These are phyloP conservation scores for Danio albolineatus DNA, from an alignment of 2,797 vertebrate genomes.

Conservation along the genomic window DNA sequence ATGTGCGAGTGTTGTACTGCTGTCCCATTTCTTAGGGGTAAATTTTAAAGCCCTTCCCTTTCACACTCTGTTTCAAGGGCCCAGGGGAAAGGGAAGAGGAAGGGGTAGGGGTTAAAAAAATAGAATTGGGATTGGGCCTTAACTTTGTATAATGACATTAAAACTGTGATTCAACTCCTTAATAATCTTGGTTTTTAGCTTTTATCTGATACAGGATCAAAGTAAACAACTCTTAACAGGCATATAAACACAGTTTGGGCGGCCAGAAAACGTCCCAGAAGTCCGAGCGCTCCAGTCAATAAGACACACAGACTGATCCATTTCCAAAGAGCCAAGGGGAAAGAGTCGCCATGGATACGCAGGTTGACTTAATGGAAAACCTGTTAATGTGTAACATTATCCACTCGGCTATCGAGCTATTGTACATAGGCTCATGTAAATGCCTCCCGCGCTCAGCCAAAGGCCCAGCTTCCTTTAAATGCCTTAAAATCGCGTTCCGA, in stretches of 20 bases:
- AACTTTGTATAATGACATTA: no score
- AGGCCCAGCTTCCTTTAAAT: conserved; percentile 30
- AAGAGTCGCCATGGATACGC: conserved; percentile 62
- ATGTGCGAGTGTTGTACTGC: no score
- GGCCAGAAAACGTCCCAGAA: conserved; percentile 35
- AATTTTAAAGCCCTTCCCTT: no score
- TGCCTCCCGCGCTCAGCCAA: conserved; percentile 13
- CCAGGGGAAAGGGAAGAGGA: no score
- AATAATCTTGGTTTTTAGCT: neutral
- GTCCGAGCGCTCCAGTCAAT: conserved; percentile 50
- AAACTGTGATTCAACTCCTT: neutral
- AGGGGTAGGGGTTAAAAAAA: no score
- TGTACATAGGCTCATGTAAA: conserved; percentile 47
- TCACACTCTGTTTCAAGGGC: no score
- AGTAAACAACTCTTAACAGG: neutral
- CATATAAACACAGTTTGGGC: conserved; percentile 29
- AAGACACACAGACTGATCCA: conserved; percentile 50
- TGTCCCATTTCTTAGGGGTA: no score
- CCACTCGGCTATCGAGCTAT: conserved; percentile 48
- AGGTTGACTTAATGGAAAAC: conserved; percentile 67
- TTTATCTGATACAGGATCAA: conserved; percentile 26
- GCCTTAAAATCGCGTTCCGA: conserved; percentile 48
- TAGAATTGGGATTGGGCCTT: no score
- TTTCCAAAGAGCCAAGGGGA: conserved; percentile 55
- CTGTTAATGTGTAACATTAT: conserved; percentile 67